These are phyloP conservation scores for Trissolcus basalis DNA, from an alignment of 1,140 invertebrate species.

Conservation along the genomic window DNA sequence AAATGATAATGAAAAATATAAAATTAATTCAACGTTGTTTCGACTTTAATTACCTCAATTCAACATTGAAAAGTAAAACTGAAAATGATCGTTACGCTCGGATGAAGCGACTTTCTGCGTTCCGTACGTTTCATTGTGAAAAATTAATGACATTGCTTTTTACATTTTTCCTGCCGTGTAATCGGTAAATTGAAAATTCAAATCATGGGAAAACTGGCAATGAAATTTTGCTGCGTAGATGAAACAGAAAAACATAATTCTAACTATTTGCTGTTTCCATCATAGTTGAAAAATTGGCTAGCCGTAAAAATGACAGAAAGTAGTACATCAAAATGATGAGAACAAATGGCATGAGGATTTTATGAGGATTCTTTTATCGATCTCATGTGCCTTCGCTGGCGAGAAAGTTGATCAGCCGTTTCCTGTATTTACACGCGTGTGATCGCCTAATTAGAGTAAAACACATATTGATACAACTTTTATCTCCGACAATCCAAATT, in stretches of 20 bases:
- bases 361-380: conserved; percentile 35
- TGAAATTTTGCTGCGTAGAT: no score
- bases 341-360: conserved; percentile 20
- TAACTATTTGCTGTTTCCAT: no score
- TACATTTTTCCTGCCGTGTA: no score
- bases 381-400: conserved; percentile 27
- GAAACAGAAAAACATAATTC: no score
- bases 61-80: conserved; percentile 19
- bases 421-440: conserved; percentile 42
- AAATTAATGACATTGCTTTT: no score
- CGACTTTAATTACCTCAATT: conserved; percentile 31
- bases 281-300: no score
- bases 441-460: conserved; percentile 36
- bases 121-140: neutral
- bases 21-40: conserved; percentile 32
- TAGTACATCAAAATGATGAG: no score
- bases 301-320: no score
- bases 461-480: conserved; percentile 29
- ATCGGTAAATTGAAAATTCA: no score
- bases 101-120: no score
- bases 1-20: conserved; percentile 22
- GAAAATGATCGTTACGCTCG: conserved; percentile 9
- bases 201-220: no score
- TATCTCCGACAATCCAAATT: conserved; percentile 25
- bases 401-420: conserved; percentile 42